Conservation (phyloP, 2,113 vertebrate species). For the Clarias macrocephalus region DNA sequence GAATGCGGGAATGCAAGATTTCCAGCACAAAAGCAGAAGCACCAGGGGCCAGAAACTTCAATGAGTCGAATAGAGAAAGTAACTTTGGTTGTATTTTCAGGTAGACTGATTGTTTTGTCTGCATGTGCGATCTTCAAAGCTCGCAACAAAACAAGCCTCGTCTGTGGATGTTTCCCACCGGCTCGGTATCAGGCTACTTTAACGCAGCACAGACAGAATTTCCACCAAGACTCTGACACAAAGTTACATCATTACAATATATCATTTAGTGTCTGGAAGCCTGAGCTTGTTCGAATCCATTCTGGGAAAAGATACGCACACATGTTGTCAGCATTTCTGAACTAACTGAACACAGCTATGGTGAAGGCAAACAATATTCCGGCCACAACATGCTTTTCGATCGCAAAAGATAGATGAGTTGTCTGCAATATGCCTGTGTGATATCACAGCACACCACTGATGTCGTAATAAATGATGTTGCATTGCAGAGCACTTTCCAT, state of each 20-base stretch:
- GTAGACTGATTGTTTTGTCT: slow-evolving; percentile 6
- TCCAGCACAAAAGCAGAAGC: background rate
- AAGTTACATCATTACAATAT: slow-evolving; percentile 11
- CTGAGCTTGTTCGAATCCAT: background rate
- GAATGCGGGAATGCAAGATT: slow-evolving; percentile 16
- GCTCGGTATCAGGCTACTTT: background rate
- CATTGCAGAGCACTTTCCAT: background rate
- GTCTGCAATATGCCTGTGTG: background rate
- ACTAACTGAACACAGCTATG: background rate
- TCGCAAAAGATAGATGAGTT: background rate
- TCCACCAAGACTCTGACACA: slow-evolving; percentile 16
- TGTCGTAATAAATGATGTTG: background rate
- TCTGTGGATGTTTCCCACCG: slow-evolving; percentile 22
- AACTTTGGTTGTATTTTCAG: slow-evolving; percentile 4
- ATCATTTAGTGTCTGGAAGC: slow-evolving; percentile 12
- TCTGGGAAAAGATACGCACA: background rate
- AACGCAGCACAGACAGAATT: background rate
- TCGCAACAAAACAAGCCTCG: background rate
- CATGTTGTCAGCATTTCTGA: background rate
- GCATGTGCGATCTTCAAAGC: background rate
- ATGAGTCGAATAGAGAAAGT: background rate
- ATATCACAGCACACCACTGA: background rate
- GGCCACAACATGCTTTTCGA: background rate
- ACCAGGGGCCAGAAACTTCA: background rate
- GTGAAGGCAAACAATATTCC: background rate